Percentiles rank a stretch among this genome's conserved stretches.
phyloP scores from a whole-genome alignment of 2,888 invertebrate genomes.

The Lasioglossum oenotherae region DNA sequence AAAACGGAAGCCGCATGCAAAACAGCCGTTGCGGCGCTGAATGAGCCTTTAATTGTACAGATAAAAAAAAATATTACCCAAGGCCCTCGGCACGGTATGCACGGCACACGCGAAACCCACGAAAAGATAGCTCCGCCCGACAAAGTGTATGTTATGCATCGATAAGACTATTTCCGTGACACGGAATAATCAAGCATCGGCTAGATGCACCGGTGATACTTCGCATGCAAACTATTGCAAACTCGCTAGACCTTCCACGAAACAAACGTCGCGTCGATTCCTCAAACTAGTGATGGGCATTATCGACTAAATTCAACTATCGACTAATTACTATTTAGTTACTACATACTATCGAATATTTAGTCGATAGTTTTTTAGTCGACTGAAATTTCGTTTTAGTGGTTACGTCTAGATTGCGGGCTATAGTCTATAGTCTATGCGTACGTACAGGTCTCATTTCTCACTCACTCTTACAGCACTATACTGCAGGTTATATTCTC shows the following conservation, averaged over 20 bases:
- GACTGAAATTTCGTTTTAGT: too few relatives aligned
- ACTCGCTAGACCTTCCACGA: not conserved
- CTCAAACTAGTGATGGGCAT: too few relatives aligned
- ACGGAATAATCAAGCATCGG: conserved; percentile 29
- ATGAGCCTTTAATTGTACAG: conserved; percentile 34
- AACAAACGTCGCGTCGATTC: not conserved
- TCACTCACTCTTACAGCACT: too few relatives aligned
- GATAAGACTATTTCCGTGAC: conserved; percentile 23
- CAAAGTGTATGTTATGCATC: conserved; percentile 12
- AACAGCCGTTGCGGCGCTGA: not conserved
- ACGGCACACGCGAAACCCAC: not conserved
- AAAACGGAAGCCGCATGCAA: not conserved
- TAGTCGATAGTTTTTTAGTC: too few relatives aligned
- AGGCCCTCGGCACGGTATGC: not conserved
- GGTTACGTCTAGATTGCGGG: too few relatives aligned
- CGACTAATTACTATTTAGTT: too few relatives aligned
- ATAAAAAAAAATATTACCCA: conserved; percentile 32
- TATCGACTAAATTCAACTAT: too few relatives aligned
- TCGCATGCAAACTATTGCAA: not conserved
- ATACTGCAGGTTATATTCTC: too few relatives aligned
- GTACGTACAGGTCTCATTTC: too few relatives aligned
- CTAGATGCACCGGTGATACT: conserved; percentile 36
- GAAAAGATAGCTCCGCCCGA: conserved; percentile 10
- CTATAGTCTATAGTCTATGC: too few relatives aligned
- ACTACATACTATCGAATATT: too few relatives aligned